Conservation (phyloP, 2,888 invertebrate species). For the Drosophila infuscata region DNA sequence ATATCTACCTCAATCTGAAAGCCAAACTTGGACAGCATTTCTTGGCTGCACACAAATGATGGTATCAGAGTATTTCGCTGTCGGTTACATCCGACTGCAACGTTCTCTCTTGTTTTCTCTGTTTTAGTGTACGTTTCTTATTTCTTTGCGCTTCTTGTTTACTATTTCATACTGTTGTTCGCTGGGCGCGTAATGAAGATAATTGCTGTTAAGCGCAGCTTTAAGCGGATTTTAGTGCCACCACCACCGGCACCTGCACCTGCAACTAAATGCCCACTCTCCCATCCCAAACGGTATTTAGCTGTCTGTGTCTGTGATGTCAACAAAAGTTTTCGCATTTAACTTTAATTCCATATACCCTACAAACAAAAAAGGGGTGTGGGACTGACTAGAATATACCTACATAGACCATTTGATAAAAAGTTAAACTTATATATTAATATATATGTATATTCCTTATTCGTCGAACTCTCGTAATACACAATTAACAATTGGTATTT, state of each 20-base stretch:
- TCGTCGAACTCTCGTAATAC: not conserved
- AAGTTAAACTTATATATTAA: not conserved
- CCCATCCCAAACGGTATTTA: conserved; percentile 17
- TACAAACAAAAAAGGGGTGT: not conserved
- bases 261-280: conserved; percentile 3
- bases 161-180: conserved; percentile 63
- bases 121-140: conserved; percentile 9
- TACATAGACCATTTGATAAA: not conserved
- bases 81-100: not conserved
- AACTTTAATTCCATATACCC: conserved; percentile 34
- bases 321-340: conserved; percentile 37
- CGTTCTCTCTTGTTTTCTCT: conserved; percentile 14
- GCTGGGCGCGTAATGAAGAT: conserved; percentile 75
- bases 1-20: no score
- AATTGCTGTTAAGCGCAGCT: conserved; percentile 78
- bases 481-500: not conserved
- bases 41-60: no score
- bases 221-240: conserved; percentile 69
- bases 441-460: not conserved
- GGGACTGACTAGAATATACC: not conserved
- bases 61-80: not conserved
- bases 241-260: conserved; percentile 9
- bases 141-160: conserved; percentile 38
- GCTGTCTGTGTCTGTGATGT: conserved; percentile 36
- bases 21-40: no score